Conservation (phyloP, 2,888 invertebrate species). For the Poecilobothrus nobilitatus region DNA sequence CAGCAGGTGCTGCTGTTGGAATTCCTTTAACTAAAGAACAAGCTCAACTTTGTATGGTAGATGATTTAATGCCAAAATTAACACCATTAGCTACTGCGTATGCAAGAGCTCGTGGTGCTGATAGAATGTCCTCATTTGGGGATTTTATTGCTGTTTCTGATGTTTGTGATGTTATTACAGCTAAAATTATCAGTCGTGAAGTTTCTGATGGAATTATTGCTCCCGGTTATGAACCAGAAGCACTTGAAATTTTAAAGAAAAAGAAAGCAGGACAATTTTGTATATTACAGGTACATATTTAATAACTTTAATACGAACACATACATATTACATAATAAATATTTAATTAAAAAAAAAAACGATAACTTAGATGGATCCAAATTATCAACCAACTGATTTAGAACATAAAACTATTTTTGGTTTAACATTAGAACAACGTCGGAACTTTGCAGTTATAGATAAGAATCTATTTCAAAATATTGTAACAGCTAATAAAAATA, state of each 20-base stretch:
- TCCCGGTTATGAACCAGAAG: conserved; percentile 77
- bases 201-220: conserved; percentile 99
- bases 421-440: conserved; percentile 72
- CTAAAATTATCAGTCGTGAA: conserved; percentile 83
- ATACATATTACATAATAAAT: too few species aligned
- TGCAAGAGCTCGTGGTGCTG: conserved; percentile 92
- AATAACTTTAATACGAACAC: not conserved
- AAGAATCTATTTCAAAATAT: conserved; percentile 69
- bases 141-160: conserved; percentile 95
- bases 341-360: conserved; percentile 16
- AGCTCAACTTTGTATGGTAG: conserved; percentile 88
- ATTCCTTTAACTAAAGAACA: conserved; percentile 65
- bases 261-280: conserved; percentile 94
- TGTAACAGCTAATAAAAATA: conserved; percentile 58
- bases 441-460: conserved; percentile 82
- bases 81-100: conserved; percentile 85
- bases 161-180: conserved; percentile 80
- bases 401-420: conserved; percentile 83
- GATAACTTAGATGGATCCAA: conserved; percentile 75
- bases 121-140: conserved; percentile 98
- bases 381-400: conserved; percentile 67
- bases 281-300: conserved; percentile 57
- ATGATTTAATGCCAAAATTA: conserved; percentile 64
- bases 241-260: conserved; percentile 77
- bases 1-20: conserved; percentile 93